Evolutionary conservation across 2,797 vertebrate species (phyloP), one percentile per base, ranked within the genome.

Genomic region (Fratercula arctica): DNA sequence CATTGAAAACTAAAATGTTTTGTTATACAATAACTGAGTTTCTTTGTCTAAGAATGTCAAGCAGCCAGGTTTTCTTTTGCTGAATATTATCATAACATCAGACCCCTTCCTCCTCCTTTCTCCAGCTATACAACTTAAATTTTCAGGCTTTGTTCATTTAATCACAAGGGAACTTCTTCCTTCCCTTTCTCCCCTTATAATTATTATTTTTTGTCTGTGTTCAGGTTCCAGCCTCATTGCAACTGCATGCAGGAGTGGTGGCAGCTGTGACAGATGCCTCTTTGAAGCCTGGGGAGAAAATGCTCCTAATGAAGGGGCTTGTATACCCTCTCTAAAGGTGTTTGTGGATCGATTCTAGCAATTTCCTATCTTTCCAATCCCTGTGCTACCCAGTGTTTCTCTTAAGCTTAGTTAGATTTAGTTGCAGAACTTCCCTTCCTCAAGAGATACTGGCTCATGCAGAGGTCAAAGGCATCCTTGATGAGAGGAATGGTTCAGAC

Each of bases 211-310:
- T 93, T 73, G 25, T 56, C 50, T 79, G 46, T 70, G 63, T 70
- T 86, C 50, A 56, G 26, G 21, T 63, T 87, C 51, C 79, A 94
- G 48, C 33, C 35, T 83, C n/a, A 10, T 29, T 73, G 50, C 61
- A 67, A 66, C 83, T 31, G 39, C 45, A 33, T 1, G 0, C 69
- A 72, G 57, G 66, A 91, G 37, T 4, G 3, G 31, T 84, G 69
- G 76, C 83, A 86, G 89, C 54, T 84, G 78, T 93, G 85, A 54
- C 76, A 91, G 85, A 69, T 48, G 83, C 46, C 51, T 63, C 92
- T 95, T 92, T 95, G 91, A 94, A 87, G 69, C 77, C 70, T 93
- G 90, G 43, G 63, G 72, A 87, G 86, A 1, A 89, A 90, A 92
- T 69, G 25, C 17, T 67, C 70, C 81, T 93, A 79, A 92, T 70